phyloP scores from a whole-genome alignment of 2,888 invertebrate genomes.

The Heliconius sara region DNA sequence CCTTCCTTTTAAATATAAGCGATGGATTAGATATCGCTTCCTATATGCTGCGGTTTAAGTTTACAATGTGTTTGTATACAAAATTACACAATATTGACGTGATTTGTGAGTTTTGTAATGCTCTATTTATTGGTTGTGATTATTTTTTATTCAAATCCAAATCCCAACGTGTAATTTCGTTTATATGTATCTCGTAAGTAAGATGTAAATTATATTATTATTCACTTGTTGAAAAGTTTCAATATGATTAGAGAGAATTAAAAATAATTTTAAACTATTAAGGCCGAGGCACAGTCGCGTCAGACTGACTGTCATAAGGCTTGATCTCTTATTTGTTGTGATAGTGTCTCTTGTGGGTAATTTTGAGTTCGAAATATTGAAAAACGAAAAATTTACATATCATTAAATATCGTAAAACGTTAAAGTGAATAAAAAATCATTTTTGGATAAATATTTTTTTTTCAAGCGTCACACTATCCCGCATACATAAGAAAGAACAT shows the following conservation, averaged over 20 bases:
- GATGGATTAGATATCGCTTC: neutral
- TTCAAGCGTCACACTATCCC: neutral
- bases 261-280: too few species aligned
- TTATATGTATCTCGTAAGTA: too few species aligned
- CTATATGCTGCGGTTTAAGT: neutral
- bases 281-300: too few species aligned
- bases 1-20: conserved; percentile 3
- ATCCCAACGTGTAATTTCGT: neutral
- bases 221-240: too few species aligned
- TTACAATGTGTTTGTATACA: neutral
- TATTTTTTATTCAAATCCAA: neutral
- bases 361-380: neutral
- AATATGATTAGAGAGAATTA: too few species aligned
- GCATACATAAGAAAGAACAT: neutral
- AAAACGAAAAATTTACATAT: neutral
- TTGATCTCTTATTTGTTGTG: neutral
- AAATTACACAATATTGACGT: neutral
- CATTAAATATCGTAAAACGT: too few species aligned
- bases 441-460: neutral
- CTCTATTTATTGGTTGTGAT: neutral
- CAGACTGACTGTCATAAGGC: neutral
- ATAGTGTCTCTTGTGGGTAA: neutral
- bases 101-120: neutral
- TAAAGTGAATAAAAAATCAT: too few species aligned
- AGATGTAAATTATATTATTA: too few species aligned